phyloP scores from a whole-genome alignment of 2,888 invertebrate genomes.

The Anticlea derivata region DNA sequence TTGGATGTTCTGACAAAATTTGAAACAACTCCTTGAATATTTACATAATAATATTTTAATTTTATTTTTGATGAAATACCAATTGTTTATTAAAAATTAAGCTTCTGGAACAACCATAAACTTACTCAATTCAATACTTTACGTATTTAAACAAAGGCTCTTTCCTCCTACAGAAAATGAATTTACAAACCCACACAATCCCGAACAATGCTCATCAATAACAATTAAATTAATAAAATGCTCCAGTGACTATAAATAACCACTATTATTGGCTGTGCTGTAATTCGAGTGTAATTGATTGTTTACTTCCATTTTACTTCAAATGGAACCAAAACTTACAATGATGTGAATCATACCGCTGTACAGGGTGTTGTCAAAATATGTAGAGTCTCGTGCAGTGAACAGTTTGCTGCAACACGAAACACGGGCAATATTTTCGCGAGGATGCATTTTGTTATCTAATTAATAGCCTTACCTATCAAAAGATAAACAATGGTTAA shows the following conservation, averaged over 20 bases:
- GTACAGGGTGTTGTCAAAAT: constrained; percentile 44
- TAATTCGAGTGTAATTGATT: constrained; percentile 78
- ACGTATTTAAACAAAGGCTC: constrained; percentile 51
- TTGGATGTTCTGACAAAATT: too few relatives aligned
- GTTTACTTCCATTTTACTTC: constrained; percentile 78
- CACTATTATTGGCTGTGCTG: constrained; percentile 70
- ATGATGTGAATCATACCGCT: constrained; percentile 72
- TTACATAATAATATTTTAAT: too few relatives aligned
- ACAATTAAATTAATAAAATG: constrained; percentile 79
- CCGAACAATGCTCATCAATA: constrained; percentile 66
- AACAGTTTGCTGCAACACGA: not conserved
- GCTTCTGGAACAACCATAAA: not conserved
- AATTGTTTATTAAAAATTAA: not conserved
- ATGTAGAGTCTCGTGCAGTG: too few relatives aligned
- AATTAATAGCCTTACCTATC: too few relatives aligned
- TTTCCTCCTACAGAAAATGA: constrained; percentile 52
- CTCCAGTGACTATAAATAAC: constrained; percentile 75
- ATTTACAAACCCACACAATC: constrained; percentile 63
- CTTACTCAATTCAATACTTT: constrained; percentile 6
- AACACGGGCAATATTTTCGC: not conserved
- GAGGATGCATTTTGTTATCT: not conserved
- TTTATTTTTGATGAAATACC: too few relatives aligned
- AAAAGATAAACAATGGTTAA: too few relatives aligned
- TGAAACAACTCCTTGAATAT: too few relatives aligned
- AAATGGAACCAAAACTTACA: constrained; percentile 72